Evolutionary conservation across 1,140 invertebrate genomes (phyloP).

Genomic region (Diabrotica undecimpunctata): DNA sequence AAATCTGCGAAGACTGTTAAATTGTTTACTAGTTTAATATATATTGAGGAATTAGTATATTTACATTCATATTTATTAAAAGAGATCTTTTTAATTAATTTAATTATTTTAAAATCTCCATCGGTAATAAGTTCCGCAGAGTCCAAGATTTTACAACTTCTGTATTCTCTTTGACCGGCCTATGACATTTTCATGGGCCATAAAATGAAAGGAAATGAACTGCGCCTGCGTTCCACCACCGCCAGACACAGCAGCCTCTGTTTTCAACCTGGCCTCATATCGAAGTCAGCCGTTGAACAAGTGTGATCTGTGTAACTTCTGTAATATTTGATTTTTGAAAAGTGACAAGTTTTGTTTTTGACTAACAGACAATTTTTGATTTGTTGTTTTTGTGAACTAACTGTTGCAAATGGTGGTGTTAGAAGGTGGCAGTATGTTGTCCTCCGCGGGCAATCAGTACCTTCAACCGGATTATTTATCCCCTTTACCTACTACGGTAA

Average conservation of each 20-base stretch:
- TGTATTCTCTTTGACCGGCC: neutral
- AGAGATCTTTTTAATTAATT: too few species aligned
- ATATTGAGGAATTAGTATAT: too few species aligned
- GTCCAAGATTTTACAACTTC: too few species aligned
- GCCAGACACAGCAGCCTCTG: slow-evolving; percentile 8
- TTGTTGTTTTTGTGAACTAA: slow-evolving; percentile 11
- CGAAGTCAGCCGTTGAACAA: neutral
- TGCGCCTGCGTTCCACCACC: slow-evolving; percentile 23
- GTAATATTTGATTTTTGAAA: too few species aligned
- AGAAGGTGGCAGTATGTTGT: slow-evolving; percentile 86
- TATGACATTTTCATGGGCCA: slow-evolving; percentile 19
- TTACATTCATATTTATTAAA: too few species aligned
- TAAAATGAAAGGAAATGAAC: slow-evolving; percentile 9
- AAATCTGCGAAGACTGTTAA: too few species aligned
- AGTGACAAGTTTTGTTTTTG: too few species aligned
- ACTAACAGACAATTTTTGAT: too few species aligned
- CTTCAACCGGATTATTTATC: slow-evolving; percentile 90
- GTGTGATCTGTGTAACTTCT: neutral
- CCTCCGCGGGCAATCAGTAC: slow-evolving; percentile 82
- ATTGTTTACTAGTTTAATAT: too few species aligned
- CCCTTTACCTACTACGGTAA: slow-evolving; percentile 87
- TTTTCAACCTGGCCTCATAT: slow-evolving; percentile 5
- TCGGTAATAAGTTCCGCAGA: too few species aligned
- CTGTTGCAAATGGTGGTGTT: slow-evolving; percentile 79
- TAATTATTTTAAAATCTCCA: too few species aligned